Evolutionary conservation across 2,888 invertebrate species (phyloP), one percentile per base, ranked within the genome.

Genomic region (Agonopterix subpropinquella): DNA sequence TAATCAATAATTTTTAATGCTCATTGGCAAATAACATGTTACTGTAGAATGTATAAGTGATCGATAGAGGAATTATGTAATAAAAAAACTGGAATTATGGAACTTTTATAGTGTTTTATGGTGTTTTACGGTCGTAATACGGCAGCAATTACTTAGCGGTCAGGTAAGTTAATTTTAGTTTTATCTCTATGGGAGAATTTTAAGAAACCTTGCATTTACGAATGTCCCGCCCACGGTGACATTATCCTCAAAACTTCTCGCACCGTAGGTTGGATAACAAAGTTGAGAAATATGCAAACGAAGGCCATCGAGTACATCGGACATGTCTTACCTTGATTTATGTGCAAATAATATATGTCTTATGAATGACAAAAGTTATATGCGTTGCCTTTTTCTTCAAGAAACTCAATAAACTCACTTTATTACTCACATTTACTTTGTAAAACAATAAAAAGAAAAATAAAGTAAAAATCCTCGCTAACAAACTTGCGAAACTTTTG

Each of bases 221-320:
- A 77, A 76, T 77, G 75, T 67, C 54, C 71, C 78, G 62, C 82
- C 79, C 68, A 80, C 80, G 69, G 64, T 58, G 64, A 68, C 62
- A 66, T 71, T 73, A 71, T 73, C 63, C 62, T 67, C 67, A 64
- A 66, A 67, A 71, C 58, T 73, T 68, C 66, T 73, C 67, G 67
- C 61, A 70, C 61, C 71, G 79, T 80, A 74, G 77, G 77, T 60
- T 69, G 78, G 58, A 65, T 66, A 58, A 67, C 69, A 60, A 75
- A 73, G 77, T 84, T 84, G 72, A 74, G 84, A 83, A 85, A 86
- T 82, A 81, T 71, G 73, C 65, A 70, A 68, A 68, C 70, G 85
- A 84, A 85, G 85, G 86, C 80, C 84, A 77, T 67, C 78, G 75
- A 80, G 68, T 74, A 67, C 53, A 62, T 67, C 56, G 52, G 56